Evolutionary conservation across 2,888 invertebrate species (phyloP), one percentile per base, ranked within the genome.

Genomic region (Cephus nigrinus): DNA sequence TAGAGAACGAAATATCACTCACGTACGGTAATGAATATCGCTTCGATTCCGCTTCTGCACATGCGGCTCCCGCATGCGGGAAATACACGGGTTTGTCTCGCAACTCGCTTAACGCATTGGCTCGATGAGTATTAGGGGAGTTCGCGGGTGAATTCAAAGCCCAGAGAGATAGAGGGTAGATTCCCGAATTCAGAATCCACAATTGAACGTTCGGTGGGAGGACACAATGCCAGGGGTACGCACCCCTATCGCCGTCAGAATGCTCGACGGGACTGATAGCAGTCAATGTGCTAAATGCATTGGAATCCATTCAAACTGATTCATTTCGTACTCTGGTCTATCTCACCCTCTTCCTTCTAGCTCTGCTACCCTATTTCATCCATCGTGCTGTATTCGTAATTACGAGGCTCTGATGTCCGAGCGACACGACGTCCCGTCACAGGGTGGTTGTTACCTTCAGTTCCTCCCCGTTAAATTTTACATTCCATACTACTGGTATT

Each of bases 221-320:
- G 30, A 33, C 82, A 87, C 86, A 86, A 87, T 88, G 84, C 85
- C 82, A 23, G 32, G 71, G 82, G 83, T 81, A 83, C 85, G 83
- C 84, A 84, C 86, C 86, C 87, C 83, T 88, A 90, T 89, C 86
- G 83, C 83, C 83, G 86, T 84, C 86, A 83, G 83, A 82, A 81
- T 83, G 78, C 82, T 80, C 84, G 83, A 86, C 85, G 86, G 84
- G 84, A 84, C 83, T 84, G 87, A 88, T 88, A 88, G 84, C 84
- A 83, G 86, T 86, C 85, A 84, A 87, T 87, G 85, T 82, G 85
- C 84, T 85, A 84, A 88, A 87, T 85, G 82, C 86, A 84, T 86
- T 81, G 85, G 85, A 85, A 88, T 86, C 84, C 82, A 88, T 86
- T 88, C 83, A 73, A 76, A 76, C 35, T 83, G 82, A 79, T 76